phyloP scores from a whole-genome alignment of 1,140 invertebrate species.

The Aphaenogaster rudis region DNA sequence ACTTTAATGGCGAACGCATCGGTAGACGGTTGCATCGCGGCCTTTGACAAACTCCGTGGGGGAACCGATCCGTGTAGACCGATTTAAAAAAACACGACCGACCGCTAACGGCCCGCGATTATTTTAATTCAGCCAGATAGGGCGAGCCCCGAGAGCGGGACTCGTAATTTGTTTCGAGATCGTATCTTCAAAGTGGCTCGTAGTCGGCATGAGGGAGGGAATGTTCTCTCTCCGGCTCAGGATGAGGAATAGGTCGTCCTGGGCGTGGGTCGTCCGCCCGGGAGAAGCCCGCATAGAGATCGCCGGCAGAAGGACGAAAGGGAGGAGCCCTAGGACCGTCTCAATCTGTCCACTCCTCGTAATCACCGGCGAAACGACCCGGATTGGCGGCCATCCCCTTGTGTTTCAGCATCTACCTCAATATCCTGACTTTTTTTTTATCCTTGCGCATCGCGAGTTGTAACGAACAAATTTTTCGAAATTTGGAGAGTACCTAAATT shows the following conservation, averaged over 20 bases:
- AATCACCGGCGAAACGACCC: slow-evolving; percentile 65
- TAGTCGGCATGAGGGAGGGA: slow-evolving; percentile 69
- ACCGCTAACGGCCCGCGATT: slow-evolving; percentile 78
- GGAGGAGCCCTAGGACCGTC: slow-evolving; percentile 57
- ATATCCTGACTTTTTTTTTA: slow-evolving; percentile 28
- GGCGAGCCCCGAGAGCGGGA: slow-evolving; percentile 74
- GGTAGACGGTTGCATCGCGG: slow-evolving; percentile 7
- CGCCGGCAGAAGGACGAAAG: slow-evolving; percentile 54
- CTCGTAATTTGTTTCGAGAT: slow-evolving; percentile 86
- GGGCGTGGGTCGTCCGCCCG: slow-evolving; percentile 12
- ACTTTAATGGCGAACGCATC: slow-evolving; percentile 31
- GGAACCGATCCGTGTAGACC: slow-evolving; percentile 56
- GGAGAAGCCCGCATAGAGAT: slow-evolving; percentile 43
- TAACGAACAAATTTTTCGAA: not conserved
- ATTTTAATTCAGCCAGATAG: slow-evolving; percentile 77
- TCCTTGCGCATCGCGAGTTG: not conserved
- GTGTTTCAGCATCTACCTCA: slow-evolving; percentile 26
- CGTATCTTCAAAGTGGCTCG: slow-evolving; percentile 85
- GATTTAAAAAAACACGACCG: slow-evolving; percentile 72
- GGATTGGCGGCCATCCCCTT: slow-evolving; percentile 56
- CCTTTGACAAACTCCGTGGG: slow-evolving; percentile 44
- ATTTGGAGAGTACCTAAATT: not conserved
- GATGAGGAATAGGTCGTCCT: slow-evolving; percentile 41
- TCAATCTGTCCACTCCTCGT: slow-evolving; percentile 70
- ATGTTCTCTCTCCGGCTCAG: slow-evolving; percentile 57